phyloP scores from a whole-genome alignment of 2,113 vertebrate genomes.

The Nannobrachium achirus region DNA sequence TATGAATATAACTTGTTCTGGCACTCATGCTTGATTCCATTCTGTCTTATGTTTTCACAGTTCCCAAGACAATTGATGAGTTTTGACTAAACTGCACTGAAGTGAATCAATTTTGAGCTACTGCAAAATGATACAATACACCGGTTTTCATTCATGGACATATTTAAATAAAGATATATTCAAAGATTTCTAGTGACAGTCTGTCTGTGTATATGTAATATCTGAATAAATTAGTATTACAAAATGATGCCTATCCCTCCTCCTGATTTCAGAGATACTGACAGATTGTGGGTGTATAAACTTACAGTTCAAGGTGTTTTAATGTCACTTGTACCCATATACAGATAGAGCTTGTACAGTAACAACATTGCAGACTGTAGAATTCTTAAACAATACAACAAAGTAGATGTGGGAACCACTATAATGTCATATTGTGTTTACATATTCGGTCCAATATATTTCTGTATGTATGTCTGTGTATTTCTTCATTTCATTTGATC shows the following conservation, averaged over 20 bases:
- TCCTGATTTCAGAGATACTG: too few species aligned
- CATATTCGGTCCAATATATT: too few species aligned
- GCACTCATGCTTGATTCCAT: neutral
- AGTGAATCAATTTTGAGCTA: slow-evolving; percentile 14
- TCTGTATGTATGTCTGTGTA: too few species aligned
- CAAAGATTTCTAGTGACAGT: slow-evolving; percentile 42
- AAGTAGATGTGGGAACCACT: neutral
- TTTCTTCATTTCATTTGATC: too few species aligned
- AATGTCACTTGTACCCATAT: too few species aligned
- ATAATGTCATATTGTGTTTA: too few species aligned
- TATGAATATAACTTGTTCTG: neutral
- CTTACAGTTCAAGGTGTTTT: too few species aligned
- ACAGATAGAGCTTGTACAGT: too few species aligned
- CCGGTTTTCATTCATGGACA: slow-evolving; percentile 13
- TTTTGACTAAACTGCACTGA: slow-evolving; percentile 18
- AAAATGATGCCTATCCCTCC: too few species aligned
- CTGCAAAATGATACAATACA: slow-evolving; percentile 7
- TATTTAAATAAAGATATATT: slow-evolving; percentile 26
- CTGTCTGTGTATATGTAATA: slow-evolving; percentile 20
- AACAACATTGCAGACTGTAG: neutral
- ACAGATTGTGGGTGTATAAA: too few species aligned
- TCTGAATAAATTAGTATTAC: neutral
- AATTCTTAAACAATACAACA: neutral
- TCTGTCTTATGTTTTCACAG: slow-evolving; percentile 47
- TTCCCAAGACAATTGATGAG: slow-evolving; percentile 37